phyloP scores from a whole-genome alignment of 2,113 vertebrate genomes.

The Lepidiolamprologus cunningtoni region DNA sequence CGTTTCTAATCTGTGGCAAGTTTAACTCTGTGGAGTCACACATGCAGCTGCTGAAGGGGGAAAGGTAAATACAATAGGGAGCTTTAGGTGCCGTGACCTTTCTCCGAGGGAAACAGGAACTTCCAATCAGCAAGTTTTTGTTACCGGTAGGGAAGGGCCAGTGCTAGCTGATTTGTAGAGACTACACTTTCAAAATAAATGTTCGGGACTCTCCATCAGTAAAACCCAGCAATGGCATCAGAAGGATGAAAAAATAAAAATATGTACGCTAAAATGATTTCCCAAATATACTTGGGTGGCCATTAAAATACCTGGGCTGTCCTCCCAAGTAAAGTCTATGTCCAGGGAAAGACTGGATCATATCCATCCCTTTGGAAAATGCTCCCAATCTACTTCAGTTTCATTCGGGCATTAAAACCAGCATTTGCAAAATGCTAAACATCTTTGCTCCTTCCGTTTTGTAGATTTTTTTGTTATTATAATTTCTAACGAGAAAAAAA shows the following conservation, averaged over 20 bases:
- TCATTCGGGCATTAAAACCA: background rate
- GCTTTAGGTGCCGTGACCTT: background rate
- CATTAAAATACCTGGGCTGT: background rate
- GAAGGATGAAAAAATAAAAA: background rate
- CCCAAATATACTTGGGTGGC: background rate
- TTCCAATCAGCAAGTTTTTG: background rate
- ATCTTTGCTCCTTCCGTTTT: accelerated
- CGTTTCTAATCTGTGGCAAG: background rate
- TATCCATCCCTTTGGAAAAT: background rate
- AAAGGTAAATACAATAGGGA: background rate
- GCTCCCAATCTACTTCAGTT: background rate
- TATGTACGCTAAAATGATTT: background rate
- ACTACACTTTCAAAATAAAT: background rate
- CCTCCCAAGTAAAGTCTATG: background rate
- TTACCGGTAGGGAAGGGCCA: background rate
- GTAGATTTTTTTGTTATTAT: background rate
- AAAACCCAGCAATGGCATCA: background rate
- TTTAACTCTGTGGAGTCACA: background rate
- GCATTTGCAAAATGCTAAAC: background rate
- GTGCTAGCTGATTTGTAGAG: background rate
- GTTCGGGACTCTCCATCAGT: background rate
- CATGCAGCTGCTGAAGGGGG: background rate
- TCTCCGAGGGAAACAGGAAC: background rate
- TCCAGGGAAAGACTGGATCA: background rate
- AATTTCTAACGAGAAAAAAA: background rate